Evolutionary conservation across 2,888 invertebrate genomes (phyloP).

Genomic region (Eucriotettix oculatus): DNA sequence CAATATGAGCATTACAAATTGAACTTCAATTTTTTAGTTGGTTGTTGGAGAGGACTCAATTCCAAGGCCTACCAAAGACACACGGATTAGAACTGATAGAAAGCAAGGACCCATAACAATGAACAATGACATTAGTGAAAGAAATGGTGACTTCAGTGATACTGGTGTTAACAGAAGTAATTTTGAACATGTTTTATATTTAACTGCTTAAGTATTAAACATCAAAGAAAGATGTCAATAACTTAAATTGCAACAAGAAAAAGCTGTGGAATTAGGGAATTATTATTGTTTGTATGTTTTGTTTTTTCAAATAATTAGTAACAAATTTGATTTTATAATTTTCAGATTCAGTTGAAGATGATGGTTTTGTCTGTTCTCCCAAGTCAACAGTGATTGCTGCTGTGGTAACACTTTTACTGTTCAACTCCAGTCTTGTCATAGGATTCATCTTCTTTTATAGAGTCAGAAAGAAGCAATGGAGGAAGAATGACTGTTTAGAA

Average conservation of each 20-base stretch:
- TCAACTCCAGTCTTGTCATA: slow-evolving; percentile 19
- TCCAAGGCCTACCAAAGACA: slow-evolving; percentile 7
- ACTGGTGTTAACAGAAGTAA: too few species aligned
- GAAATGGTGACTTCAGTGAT: not conserved
- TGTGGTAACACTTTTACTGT: slow-evolving; percentile 19
- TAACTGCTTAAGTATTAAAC: too few species aligned
- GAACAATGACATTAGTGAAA: not conserved
- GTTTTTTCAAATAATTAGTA: not conserved
- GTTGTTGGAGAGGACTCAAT: slow-evolving; percentile 16
- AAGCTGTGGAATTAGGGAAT: not conserved
- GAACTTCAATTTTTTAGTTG: slow-evolving; percentile 8
- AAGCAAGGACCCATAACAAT: not conserved
- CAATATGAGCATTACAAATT: not conserved
- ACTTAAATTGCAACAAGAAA: too few species aligned
- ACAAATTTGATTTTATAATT: not conserved
- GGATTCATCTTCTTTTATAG: slow-evolving; percentile 22
- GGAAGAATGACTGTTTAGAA: slow-evolving; percentile 14
- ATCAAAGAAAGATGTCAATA: too few species aligned
- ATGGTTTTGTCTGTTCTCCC: slow-evolving; percentile 6
- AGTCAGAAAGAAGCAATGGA: slow-evolving; percentile 20
- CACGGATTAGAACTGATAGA: slow-evolving; percentile 2
- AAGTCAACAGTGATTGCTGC: slow-evolving; percentile 21
- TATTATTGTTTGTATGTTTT: too few species aligned
- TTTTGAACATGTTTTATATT: too few species aligned
- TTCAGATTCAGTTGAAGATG: slow-evolving; percentile 2